Conservation (phyloP, 2,797 vertebrate species). For the Gambusia yucatana region DNA sequence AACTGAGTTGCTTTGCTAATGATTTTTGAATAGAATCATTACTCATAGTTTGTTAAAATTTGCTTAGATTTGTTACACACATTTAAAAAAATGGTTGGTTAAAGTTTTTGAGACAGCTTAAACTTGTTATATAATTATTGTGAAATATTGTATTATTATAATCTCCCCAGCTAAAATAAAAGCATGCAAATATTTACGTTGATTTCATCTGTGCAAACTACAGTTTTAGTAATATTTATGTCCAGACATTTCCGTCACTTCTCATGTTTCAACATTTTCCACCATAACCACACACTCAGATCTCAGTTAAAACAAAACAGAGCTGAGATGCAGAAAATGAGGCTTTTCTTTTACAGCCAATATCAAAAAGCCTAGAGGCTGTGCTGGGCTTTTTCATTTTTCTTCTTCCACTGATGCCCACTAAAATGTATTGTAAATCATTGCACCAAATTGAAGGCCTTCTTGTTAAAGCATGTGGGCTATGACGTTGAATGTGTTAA, state of each 20-base stretch:
- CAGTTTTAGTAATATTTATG: conserved; percentile 2
- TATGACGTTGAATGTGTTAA: conserved; percentile 10
- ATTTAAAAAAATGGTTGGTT: no score
- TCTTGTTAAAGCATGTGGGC: conserved; percentile 15
- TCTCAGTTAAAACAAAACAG: conserved; percentile 8
- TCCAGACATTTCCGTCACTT: neutral
- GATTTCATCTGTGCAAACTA: neutral
- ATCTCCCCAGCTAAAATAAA: no score
- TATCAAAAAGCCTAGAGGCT: conserved; percentile 28
- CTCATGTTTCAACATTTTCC: conserved; percentile 3
- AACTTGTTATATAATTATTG: no score
- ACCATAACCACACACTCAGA: neutral
- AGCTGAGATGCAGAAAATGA: conserved; percentile 37
- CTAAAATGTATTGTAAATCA: conserved; percentile 16
- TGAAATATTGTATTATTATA: no score
- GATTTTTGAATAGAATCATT: no score
- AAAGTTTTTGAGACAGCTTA: no score
- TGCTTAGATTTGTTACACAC: no score
- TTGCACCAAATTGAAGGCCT: conserved; percentile 8
- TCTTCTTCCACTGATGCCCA: conserved; percentile 3
- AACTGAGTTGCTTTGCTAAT: no score
- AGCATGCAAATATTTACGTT: no score
- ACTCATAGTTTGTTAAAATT: no score
- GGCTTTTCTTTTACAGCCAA: conserved; percentile 42
- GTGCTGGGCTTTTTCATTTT: conserved; percentile 9